Base-by-base conservation (phyloP, 2,113 vertebrate species). In the Oncorhynchus nerka region DNA sequence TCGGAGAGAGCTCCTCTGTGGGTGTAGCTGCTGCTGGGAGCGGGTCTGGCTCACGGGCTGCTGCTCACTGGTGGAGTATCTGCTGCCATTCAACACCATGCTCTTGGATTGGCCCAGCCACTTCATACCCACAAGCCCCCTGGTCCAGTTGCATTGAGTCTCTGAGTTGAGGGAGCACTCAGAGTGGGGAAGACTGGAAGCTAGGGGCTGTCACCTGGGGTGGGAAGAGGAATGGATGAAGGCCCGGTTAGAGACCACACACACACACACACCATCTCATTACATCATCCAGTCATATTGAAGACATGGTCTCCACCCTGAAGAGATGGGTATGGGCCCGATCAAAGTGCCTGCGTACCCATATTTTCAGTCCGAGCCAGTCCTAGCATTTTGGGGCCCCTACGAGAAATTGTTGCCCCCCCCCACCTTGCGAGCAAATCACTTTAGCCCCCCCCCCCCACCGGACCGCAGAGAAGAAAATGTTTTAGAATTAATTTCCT, bases 101-200 rank as follows among this genome's bases (percentile, higher is more conserved):
- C 96, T 99, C 96, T 96, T 98, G 95, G 97, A 95, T 95, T 99
- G 96, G 95, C 96, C 97, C 93, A 98, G 93, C 98, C 97, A 99
- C 97, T 99, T 99, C 97, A 98, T 98, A 75, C 95, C 96, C 95
- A 94, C 96, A 96, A 94, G 89, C 91, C 92, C 88, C 92, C 95
- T 94, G 97, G 88, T 95, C 92, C 94, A 95, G 96, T 95, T 93
- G 96, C 98, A 99, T 99, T 96, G 95, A 98, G n/a, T n/a, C n/a
- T n/a, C 92, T 83, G 80, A 94, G 94, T 94, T 94, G 87, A 91
- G 88, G 90, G 89, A 90, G 91, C 92, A 91, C 75, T 89, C 93
- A 94, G 86, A 91, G 90, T 81, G 81, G 91, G 91, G 79, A 93
- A 91, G 93, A 91, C 86, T 79, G 84, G 89, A 92, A 77, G 85